phyloP scores from a whole-genome alignment of 2,797 vertebrate genomes.

The Synanceia verrucosa region DNA sequence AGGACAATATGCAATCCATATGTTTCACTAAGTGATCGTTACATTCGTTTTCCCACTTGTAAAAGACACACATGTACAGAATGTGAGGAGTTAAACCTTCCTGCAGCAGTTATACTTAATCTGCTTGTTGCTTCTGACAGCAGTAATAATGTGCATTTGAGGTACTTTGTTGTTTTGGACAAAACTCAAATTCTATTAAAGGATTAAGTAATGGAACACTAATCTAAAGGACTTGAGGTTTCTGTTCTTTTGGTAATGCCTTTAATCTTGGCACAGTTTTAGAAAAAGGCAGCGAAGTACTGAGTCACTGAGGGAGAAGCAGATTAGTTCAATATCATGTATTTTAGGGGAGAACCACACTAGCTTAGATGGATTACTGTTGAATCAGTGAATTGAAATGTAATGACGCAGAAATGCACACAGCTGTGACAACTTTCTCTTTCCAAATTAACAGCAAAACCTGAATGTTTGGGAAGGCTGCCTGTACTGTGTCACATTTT shows the following conservation, averaged over 20 bases:
- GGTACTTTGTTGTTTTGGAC: slow-evolving; percentile 76
- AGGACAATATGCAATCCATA: slow-evolving; percentile 52
- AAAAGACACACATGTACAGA: slow-evolving; percentile 19
- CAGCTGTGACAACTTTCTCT: slow-evolving; percentile 25
- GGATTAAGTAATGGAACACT: slow-evolving; percentile 84
- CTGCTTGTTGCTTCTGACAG: slow-evolving; percentile 68
- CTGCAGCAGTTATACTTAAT: slow-evolving; percentile 61
- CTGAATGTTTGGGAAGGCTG: slow-evolving; percentile 12
- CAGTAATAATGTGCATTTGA: slow-evolving; percentile 69
- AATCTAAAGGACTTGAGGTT: slow-evolving; percentile 79
- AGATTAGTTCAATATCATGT: slow-evolving; percentile 82
- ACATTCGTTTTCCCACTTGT: slow-evolving; percentile 42
- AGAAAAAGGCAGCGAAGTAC: slow-evolving; percentile 68
- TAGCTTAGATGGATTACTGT: slow-evolving; percentile 80
- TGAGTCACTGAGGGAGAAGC: slow-evolving; percentile 72
- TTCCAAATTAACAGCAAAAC: neutral
- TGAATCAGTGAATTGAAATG: slow-evolving; percentile 74
- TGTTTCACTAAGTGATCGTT: slow-evolving; percentile 40
- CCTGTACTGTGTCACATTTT: neutral
- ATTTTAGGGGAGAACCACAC: slow-evolving; percentile 73
- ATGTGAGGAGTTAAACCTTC: slow-evolving; percentile 31
- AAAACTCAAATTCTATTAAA: slow-evolving; percentile 81
- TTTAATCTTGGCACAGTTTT: slow-evolving; percentile 81
- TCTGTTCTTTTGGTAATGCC: slow-evolving; percentile 81
- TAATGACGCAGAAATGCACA: slow-evolving; percentile 60